phyloP scores from a whole-genome alignment of 2,113 vertebrate species.

The Lampris megalopsis region DNA sequence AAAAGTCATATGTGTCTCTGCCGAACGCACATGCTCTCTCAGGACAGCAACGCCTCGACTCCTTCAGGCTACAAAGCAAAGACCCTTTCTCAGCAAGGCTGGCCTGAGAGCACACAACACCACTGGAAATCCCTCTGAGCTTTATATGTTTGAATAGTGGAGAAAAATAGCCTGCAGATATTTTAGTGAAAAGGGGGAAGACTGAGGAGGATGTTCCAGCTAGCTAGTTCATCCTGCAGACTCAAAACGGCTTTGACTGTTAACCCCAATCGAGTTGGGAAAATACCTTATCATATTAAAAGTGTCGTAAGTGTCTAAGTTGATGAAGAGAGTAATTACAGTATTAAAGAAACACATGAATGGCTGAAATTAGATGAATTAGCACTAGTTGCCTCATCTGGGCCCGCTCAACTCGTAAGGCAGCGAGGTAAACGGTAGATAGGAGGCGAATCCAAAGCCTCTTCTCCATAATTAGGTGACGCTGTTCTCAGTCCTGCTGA shows the following conservation, averaged over 20 bases:
- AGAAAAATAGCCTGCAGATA: slow-evolving; percentile 65
- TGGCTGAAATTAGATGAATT: not conserved
- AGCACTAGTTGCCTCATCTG: not conserved
- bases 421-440: slow-evolving; percentile 23
- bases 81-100: slow-evolving; percentile 1
- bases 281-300: too few species aligned
- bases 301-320: too few species aligned
- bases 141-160: slow-evolving; percentile 52
- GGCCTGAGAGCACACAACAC: slow-evolving; percentile 8
- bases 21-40: slow-evolving; percentile 1
- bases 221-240: slow-evolving; percentile 39
- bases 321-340: not conserved
- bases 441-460: slow-evolving; percentile 21
- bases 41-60: not conserved
- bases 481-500: not conserved
- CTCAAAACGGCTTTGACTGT: slow-evolving; percentile 39
- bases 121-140: slow-evolving; percentile 15
- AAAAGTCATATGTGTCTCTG: slow-evolving; percentile 2
- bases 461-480: not conserved
- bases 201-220: slow-evolving; percentile 41
- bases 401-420: slow-evolving; percentile 56
- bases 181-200: slow-evolving; percentile 50
- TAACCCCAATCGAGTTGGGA: slow-evolving; percentile 3
- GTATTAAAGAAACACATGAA: not conserved
- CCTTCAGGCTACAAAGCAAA: not conserved